Conservation (phyloP, 2,888 invertebrate genomes). For the Phyllotreta striolata region DNA sequence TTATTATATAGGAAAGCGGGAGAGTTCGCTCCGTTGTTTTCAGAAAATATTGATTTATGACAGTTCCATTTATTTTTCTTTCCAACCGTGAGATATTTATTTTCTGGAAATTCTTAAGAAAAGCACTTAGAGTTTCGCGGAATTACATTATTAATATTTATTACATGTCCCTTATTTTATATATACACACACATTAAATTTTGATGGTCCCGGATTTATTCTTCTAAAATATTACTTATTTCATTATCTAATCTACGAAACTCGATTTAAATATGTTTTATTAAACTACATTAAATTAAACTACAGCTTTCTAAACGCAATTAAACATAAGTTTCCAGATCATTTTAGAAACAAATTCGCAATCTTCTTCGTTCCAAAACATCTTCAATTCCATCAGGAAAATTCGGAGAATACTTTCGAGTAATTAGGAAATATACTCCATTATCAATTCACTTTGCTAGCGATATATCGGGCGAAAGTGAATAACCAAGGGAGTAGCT, state of each 20-base stretch:
- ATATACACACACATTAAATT: no score
- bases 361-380: no score
- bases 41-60: conserved; percentile 10
- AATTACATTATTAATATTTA: conserved; percentile 18
- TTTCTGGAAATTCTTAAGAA: conserved; percentile 4
- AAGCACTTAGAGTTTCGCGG: conserved; percentile 4
- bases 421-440: conserved; percentile 4
- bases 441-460: conserved; percentile 10
- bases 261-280: no score
- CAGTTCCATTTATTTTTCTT: conserved; percentile 16
- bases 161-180: conserved; percentile 3
- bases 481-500: conserved; percentile 1
- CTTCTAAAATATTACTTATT: no score
- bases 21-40: not conserved
- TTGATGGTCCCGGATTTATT: no score
- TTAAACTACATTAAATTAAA: no score
- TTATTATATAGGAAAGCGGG: conserved; percentile 2
- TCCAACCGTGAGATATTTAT: conserved; percentile 3
- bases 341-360: no score
- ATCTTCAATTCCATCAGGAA: not conserved
- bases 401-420: not conserved
- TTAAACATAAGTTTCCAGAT: no score
- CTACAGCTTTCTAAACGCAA: no score
- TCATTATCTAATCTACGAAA: no score
- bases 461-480: conserved; percentile 9